Percentiles rank a stretch among this genome's conserved stretches.
These are phyloP conservation scores for Torymus auratus DNA, from an alignment of 2,888 invertebrate species.

Conservation along the genomic window DNA sequence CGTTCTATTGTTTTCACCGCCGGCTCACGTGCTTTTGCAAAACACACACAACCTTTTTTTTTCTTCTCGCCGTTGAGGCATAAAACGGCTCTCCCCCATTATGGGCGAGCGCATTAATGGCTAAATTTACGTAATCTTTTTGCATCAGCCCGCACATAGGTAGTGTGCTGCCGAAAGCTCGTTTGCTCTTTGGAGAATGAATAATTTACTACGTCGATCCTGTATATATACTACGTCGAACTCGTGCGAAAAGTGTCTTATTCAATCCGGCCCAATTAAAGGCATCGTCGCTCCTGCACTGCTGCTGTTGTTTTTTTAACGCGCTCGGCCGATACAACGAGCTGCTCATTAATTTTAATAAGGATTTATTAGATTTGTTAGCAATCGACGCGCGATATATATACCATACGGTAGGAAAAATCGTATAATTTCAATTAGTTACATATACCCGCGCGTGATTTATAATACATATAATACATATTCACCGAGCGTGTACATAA, in stretches of 20 bases:
- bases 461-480: too few species aligned
- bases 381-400: background rate
- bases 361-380: background rate
- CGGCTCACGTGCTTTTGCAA: slow-evolving; percentile 17
- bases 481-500: too few species aligned
- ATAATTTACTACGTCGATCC: slow-evolving; percentile 33
- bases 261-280: slow-evolving; percentile 13
- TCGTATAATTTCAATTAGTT: background rate
- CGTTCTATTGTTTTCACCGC: slow-evolving; percentile 39
- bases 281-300: too few species aligned
- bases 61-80: background rate
- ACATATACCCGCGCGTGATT: too few species aligned
- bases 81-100: background rate
- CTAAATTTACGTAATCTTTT: slow-evolving; percentile 36
- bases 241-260: background rate
- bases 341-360: slow-evolving; percentile 42
- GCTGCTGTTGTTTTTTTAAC: too few species aligned
- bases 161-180: background rate
- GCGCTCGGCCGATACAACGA: background rate
- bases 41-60: slow-evolving; percentile 2
- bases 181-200: slow-evolving; percentile 5
- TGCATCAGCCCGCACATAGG: background rate
- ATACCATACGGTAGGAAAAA: slow-evolving; percentile 9
- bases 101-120: slow-evolving; percentile 29
- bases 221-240: too few species aligned